Percentiles rank a stretch among this genome's conserved stretches.
These are phyloP conservation scores for Mythimna ferrago DNA, from an alignment of 2,888 invertebrate species.

Conservation along the genomic window DNA sequence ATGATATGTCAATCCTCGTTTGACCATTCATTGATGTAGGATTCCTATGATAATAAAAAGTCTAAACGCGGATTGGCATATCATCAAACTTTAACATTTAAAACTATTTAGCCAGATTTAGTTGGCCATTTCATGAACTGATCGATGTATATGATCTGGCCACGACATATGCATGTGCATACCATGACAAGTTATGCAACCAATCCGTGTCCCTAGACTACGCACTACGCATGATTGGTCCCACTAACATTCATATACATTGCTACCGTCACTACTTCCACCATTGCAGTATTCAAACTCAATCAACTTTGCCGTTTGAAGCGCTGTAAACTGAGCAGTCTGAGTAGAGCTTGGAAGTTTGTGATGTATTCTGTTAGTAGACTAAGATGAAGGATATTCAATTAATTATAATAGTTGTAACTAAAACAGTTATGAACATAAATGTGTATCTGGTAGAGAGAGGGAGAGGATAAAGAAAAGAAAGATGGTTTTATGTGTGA, in stretches of 20 bases:
- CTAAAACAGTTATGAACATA: not conserved
- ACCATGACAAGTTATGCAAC: not conserved
- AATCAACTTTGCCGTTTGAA: constrained; percentile 50
- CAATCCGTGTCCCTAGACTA: not conserved
- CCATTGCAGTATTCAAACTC: constrained; percentile 42
- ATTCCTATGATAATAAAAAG: no score
- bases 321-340: constrained; percentile 1
- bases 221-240: not conserved
- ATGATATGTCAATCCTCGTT: no score
- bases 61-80: no score
- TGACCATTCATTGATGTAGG: no score
- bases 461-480: not conserved
- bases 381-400: not conserved
- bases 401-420: not conserved
- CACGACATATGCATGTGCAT: no score
- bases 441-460: not conserved
- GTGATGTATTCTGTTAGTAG: constrained; percentile 9
- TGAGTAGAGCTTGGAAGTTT: constrained; percentile 8
- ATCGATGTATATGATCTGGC: no score
- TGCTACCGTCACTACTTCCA: constrained; percentile 3
- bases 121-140: no score
- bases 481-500: not conserved
- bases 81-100: no score
- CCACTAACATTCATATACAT: constrained; percentile 2
- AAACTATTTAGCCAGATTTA: no score